Evolutionary conservation across 2,113 vertebrate species (phyloP).

Genomic region (Dolichallabes microphthalmus): DNA sequence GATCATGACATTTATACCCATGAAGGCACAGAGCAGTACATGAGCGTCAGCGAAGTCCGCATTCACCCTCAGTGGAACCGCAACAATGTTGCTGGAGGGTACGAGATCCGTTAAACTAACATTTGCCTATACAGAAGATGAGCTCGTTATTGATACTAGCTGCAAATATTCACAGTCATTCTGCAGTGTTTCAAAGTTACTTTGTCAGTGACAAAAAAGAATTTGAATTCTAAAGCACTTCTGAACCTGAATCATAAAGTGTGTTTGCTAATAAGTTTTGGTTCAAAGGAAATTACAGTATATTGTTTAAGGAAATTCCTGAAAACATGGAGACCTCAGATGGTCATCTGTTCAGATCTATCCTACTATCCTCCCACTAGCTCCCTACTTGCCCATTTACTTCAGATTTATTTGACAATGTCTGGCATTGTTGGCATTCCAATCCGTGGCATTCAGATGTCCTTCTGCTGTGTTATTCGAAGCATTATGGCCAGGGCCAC

Average conservation of each 20-base stretch:
- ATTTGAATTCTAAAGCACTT: not conserved
- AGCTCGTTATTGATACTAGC: not conserved
- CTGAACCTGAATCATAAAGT: not conserved
- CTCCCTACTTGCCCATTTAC: not conserved
- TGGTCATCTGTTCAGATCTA: not conserved
- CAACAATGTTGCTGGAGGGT: slow-evolving; percentile 75
- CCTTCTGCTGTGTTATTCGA: not conserved
- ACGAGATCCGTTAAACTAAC: slow-evolving; percentile 35
- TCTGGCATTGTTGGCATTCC: not conserved
- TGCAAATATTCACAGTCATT: not conserved
- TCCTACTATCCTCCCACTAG: not conserved
- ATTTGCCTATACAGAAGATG: not conserved
- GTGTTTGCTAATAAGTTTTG: not conserved
- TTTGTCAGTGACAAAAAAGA: too few relatives aligned
- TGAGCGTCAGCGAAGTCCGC: slow-evolving; percentile 70
- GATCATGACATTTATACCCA: slow-evolving; percentile 78
- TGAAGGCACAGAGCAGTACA: slow-evolving; percentile 78
- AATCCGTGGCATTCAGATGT: not conserved
- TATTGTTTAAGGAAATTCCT: not conserved
- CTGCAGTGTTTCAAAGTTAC: not conserved
- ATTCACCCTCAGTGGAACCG: slow-evolving; percentile 77
- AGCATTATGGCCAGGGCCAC: not conserved
- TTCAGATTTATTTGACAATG: not conserved
- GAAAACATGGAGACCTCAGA: not conserved
- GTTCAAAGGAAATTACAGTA: too few relatives aligned